phyloP scores from a whole-genome alignment of 2,797 vertebrate species.

The Acipenser oxyrinchus region DNA sequence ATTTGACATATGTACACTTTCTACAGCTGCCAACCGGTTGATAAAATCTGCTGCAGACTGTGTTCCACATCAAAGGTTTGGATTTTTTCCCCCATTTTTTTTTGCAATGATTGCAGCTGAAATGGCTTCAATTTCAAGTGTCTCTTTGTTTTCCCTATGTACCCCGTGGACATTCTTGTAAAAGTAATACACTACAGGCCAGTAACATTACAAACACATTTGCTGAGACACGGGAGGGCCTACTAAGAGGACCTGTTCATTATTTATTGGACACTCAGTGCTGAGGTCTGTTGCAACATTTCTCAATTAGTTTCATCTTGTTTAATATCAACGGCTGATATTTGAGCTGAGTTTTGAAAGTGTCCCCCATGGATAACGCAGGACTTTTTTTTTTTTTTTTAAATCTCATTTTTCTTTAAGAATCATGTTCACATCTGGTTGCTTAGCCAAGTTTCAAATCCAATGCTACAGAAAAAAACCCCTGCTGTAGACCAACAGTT shows the following conservation, averaged over 20 bases:
- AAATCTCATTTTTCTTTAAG: too few relatives aligned
- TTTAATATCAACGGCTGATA: too few relatives aligned
- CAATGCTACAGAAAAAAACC: too few relatives aligned
- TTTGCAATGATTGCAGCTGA: not conserved
- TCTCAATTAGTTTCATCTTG: too few relatives aligned
- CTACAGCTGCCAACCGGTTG: not conserved
- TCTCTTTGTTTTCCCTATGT: not conserved
- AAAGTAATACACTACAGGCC: conserved; percentile 9
- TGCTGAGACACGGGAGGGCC: conserved; percentile 6
- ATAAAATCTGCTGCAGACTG: not conserved
- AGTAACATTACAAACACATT: conserved; percentile 16
- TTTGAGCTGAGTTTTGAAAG: too few relatives aligned
- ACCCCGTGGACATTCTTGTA: not conserved
- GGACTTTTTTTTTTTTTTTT: too few relatives aligned
- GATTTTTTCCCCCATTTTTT: not conserved
- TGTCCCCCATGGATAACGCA: too few relatives aligned
- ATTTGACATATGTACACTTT: not conserved
- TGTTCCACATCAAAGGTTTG: conserved; percentile 30
- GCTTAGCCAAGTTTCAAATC: too few relatives aligned
- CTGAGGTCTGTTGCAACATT: too few relatives aligned
- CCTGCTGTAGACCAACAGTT: too few relatives aligned
- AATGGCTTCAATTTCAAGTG: not conserved
- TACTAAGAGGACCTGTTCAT: not conserved
- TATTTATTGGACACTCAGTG: too few relatives aligned
- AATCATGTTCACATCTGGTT: too few relatives aligned